Percentiles rank a stretch among this genome's conserved stretches.
phyloP scores from a whole-genome alignment of 92 coral and sea anemone species.

The Porites lobata region DNA sequence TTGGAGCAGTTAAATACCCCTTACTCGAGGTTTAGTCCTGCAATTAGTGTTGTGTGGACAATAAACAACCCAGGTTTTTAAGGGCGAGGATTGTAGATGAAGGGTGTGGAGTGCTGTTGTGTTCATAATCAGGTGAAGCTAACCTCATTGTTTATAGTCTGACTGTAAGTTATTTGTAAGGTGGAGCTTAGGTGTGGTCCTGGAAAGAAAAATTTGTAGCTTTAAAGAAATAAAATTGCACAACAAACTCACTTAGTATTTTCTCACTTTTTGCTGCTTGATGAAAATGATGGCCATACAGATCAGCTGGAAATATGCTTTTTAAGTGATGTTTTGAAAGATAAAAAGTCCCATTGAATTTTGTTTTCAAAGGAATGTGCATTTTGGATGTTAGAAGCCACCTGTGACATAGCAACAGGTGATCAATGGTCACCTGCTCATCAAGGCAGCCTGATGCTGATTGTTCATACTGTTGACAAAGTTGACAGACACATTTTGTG shows the following conservation, averaged over 20 bases:
- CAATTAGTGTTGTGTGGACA: slow-evolving; percentile 12
- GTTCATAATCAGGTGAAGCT: slow-evolving; percentile 7
- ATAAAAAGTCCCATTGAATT: not conserved
- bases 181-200: slow-evolving; percentile 46
- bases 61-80: slow-evolving; percentile 12
- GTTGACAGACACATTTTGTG: not conserved
- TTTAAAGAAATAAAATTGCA: not conserved
- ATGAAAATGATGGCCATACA: not conserved
- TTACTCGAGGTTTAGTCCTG: not conserved
- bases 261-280: not conserved
- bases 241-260: not conserved
- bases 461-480: slow-evolving; percentile 21
- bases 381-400: slow-evolving; percentile 22
- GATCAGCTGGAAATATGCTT: not conserved
- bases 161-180: slow-evolving; percentile 15
- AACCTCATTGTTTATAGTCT: slow-evolving; percentile 34
- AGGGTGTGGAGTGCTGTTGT: slow-evolving; percentile 42
- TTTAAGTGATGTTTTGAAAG: not conserved
- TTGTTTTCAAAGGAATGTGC: slow-evolving; percentile 4
- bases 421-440: slow-evolving; percentile 25
- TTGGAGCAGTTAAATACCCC: not conserved
- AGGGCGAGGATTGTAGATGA: not conserved
- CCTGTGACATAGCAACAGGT: slow-evolving; percentile 33
- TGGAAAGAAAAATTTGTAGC: not conserved
- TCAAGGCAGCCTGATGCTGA: not conserved